Evolutionary conservation across 2,113 vertebrate species (phyloP).

Genomic region (Chelonoidis abingdonii): DNA sequence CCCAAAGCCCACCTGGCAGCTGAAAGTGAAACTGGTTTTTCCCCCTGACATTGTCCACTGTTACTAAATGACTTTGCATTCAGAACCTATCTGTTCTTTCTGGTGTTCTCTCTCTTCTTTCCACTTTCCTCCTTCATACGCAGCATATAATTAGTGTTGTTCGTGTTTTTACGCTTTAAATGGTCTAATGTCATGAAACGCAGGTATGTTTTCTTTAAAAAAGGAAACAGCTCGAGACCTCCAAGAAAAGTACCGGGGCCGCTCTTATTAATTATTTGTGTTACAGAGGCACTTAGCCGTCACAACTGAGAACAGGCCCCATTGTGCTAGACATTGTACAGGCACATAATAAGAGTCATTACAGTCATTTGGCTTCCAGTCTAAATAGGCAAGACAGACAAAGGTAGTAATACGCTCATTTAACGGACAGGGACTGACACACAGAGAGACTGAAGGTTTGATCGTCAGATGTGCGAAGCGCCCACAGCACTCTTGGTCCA

Average conservation of each 20-base stretch:
- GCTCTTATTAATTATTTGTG: neutral
- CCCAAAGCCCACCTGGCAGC: neutral
- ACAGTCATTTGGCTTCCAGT: neutral
- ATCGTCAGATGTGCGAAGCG: neutral
- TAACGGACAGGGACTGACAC: neutral
- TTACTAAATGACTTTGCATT: neutral
- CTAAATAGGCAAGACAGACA: too few species aligned
- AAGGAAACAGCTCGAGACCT: neutral
- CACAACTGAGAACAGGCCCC: neutral
- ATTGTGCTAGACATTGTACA: neutral
- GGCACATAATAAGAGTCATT: neutral
- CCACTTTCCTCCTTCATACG: neutral
- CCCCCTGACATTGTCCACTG: neutral
- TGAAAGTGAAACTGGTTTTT: conserved; percentile 16
- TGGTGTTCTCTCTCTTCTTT: neutral
- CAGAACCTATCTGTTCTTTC: neutral
- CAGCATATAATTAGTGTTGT: neutral
- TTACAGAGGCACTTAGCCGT: neutral
- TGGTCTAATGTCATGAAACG: neutral
- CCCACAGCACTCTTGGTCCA: neutral
- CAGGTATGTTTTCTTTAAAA: neutral
- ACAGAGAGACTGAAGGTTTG: neutral
- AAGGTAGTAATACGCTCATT: neutral
- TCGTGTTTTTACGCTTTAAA: neutral
- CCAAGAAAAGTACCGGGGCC: neutral